A percentile compares a stretch with the other conserved stretches of the same genome.
phyloP scores from a whole-genome alignment of 2,888 invertebrate species.

The Phania funesta region DNA sequence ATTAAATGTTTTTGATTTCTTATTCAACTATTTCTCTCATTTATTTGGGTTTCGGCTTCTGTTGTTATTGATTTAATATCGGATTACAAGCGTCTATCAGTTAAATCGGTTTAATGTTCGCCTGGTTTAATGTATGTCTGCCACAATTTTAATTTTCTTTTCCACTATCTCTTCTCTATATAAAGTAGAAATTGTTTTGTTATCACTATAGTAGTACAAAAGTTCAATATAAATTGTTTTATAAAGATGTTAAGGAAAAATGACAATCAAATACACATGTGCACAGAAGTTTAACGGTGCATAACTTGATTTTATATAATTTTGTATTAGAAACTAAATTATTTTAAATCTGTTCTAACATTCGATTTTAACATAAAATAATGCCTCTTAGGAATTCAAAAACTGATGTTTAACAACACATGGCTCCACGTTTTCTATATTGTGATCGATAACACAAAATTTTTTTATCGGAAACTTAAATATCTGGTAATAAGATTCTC shows the following conservation, averaged over 20 bases:
- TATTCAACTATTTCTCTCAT: no score
- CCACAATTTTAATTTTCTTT: neutral
- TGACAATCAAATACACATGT: neutral
- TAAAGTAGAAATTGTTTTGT: neutral
- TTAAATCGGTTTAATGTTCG: conserved; percentile 5
- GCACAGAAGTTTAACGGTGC: neutral
- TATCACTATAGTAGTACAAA: neutral
- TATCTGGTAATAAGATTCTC: no score
- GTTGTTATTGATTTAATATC: neutral
- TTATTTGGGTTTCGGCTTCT: neutral
- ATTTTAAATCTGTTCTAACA: no score
- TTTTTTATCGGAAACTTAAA: no score
- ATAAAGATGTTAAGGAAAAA: conserved; percentile 12
- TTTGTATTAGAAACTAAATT: no score
- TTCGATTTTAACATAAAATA: no score
- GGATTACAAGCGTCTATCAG: neutral
- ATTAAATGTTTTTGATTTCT: no score
- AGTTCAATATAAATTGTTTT: conserved; percentile 1
- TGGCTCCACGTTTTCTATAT: no score
- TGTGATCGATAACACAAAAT: no score
- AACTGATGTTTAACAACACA: no score
- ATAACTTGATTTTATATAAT: neutral
- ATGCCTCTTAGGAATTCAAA: no score
- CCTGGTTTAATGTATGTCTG: neutral
- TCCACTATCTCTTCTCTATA: neutral